Percentiles rank a stretch among this genome's conserved stretches.
phyloP scores from a whole-genome alignment of 2,888 invertebrate genomes.

The Euplagia quadripunctaria region DNA sequence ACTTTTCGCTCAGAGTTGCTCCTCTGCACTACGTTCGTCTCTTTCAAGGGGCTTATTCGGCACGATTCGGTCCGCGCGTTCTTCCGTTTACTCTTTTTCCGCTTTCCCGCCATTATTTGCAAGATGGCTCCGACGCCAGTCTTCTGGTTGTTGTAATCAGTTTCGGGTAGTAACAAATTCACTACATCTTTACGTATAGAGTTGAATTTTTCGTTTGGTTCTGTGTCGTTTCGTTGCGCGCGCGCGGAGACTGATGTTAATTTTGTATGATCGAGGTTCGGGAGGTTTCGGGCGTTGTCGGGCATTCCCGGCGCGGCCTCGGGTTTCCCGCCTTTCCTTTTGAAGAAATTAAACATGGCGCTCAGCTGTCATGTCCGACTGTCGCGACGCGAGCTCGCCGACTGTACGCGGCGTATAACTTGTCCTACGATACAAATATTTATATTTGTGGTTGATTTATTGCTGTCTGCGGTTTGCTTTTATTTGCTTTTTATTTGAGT shows the following conservation, averaged over 20 bases:
- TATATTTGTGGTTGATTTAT: constrained; percentile 24
- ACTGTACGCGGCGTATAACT: constrained; percentile 59
- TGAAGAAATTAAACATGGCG: constrained; percentile 84
- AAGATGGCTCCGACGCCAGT: constrained; percentile 78
- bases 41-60: constrained; percentile 70
- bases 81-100: constrained; percentile 67
- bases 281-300: constrained; percentile 65
- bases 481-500: constrained; percentile 19
- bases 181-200: constrained; percentile 81
- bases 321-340: constrained; percentile 81
- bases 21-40: constrained; percentile 65
- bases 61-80: constrained; percentile 71
- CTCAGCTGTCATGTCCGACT: constrained; percentile 69
- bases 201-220: constrained; percentile 62
- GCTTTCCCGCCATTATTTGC: constrained; percentile 82
- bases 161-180: constrained; percentile 78
- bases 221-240: constrained; percentile 60
- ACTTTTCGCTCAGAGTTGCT: constrained; percentile 66
- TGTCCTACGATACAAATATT: constrained; percentile 21
- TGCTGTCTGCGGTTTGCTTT: constrained; percentile 28
- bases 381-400: constrained; percentile 53
- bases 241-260: constrained; percentile 70
- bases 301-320: constrained; percentile 61
- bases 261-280: constrained; percentile 61
- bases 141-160: constrained; percentile 76